Evolutionary conservation across 1,140 invertebrate species (phyloP).

Genomic region (Drosophila busckii): DNA sequence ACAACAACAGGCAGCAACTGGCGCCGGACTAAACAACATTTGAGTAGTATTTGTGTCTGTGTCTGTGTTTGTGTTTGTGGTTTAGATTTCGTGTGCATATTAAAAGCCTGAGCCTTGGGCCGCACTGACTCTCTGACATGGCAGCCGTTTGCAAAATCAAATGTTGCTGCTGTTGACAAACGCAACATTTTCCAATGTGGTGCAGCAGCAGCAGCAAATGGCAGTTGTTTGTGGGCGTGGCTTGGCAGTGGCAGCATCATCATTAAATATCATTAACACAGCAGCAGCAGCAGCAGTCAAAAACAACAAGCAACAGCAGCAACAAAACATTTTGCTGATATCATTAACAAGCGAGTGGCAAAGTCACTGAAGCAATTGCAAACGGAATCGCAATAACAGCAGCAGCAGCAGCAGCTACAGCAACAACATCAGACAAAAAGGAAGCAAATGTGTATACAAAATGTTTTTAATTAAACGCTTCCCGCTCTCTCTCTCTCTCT

Average conservation of each 20-base stretch:
- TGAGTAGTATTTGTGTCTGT: slow-evolving; percentile 15
- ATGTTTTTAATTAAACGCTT: slow-evolving; percentile 76
- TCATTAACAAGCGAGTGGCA: slow-evolving; percentile 64
- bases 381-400: slow-evolving; percentile 68
- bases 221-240: slow-evolving; percentile 19
- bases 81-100: slow-evolving; percentile 42
- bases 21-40: slow-evolving; percentile 49
- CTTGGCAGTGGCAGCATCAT: slow-evolving; percentile 44
- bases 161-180: slow-evolving; percentile 28
- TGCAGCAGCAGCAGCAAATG: slow-evolving; percentile 30
- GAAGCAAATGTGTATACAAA: slow-evolving; percentile 76
- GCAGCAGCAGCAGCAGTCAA: slow-evolving; percentile 30
- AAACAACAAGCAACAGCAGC: slow-evolving; percentile 23
- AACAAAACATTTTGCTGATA: slow-evolving; percentile 61
- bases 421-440: slow-evolving; percentile 33
- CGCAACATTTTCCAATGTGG: slow-evolving; percentile 31
- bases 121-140: no score
- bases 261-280: slow-evolving; percentile 76
- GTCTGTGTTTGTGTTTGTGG: no score
- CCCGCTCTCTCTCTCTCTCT: slow-evolving; percentile 51
- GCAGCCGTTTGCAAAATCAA: slow-evolving; percentile 36
- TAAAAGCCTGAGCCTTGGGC: slow-evolving; percentile 37
- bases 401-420: slow-evolving; percentile 9
- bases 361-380: slow-evolving; percentile 64
- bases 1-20: no score